Percentiles rank a stretch among this genome's conserved stretches.
Evolutionary conservation across 2,797 vertebrate species (phyloP).

Genomic region (Clarias platycephalus): DNA sequence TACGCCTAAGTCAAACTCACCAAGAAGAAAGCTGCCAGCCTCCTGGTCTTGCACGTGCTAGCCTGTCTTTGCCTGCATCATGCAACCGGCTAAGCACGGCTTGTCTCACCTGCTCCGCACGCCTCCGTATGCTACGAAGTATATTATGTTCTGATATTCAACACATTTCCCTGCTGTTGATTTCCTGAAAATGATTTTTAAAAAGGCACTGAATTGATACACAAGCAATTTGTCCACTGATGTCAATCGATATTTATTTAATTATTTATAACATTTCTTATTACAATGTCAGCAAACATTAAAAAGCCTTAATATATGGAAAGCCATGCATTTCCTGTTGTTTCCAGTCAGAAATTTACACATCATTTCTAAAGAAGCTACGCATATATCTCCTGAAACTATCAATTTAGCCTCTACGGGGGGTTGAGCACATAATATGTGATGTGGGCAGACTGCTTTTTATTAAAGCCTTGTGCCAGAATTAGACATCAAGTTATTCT

Average conservation of each 20-base stretch:
- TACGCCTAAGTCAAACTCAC: too few relatives aligned
- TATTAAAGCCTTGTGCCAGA: neutral
- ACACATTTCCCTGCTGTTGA: neutral
- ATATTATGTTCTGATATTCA: too few relatives aligned
- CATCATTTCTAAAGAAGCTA: neutral
- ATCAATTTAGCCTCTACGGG: neutral
- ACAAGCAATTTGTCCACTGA: neutral
- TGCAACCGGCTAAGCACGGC: too few relatives aligned
- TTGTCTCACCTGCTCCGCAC: too few relatives aligned
- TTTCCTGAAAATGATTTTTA: neutral
- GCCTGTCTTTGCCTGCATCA: too few relatives aligned
- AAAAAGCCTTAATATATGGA: neutral
- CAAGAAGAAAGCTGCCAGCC: too few relatives aligned
- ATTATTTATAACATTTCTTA: neutral
- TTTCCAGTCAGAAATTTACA: neutral
- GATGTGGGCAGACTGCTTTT: neutral
- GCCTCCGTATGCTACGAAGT: too few relatives aligned
- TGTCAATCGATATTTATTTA: neutral
- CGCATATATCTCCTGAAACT: neutral
- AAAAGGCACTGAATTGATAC: neutral
- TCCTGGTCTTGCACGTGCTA: too few relatives aligned
- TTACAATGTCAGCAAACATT: neutral
- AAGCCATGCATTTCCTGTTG: neutral
- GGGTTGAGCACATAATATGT: neutral
- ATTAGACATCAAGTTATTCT: neutral